A percentile compares a stretch with the other conserved stretches of the same genome.
These are phyloP conservation scores for Cerastoderma edule DNA, from an alignment of 2,888 invertebrate species.

Conservation along the genomic window DNA sequence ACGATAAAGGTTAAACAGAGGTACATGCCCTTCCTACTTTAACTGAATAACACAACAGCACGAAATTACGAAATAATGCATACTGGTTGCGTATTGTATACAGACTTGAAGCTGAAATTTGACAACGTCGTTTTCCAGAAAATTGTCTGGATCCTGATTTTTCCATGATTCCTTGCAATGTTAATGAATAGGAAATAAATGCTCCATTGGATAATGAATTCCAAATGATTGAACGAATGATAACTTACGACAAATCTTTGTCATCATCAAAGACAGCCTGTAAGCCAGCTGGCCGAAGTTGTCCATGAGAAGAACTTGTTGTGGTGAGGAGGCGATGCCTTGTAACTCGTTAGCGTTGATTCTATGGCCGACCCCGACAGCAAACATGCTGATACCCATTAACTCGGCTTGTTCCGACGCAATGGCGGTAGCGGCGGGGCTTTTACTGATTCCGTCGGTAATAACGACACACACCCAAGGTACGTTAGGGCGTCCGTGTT, in stretches of 20 bases:
- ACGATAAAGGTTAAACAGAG: no score
- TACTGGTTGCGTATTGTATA: no score
- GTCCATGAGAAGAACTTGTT: conserved; percentile 62
- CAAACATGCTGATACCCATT: conserved; percentile 81
- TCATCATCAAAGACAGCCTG: conserved; percentile 48
- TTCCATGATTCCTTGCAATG: no score
- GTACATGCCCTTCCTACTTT: no score
- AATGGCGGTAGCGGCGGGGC: conserved; percentile 72
- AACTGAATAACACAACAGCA: no score
- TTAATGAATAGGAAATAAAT: no score
- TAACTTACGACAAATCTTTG: conserved; percentile 65
- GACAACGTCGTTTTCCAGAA: no score
- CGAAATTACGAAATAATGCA: no score
- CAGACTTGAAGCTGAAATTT: no score
- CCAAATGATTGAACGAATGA: no score
- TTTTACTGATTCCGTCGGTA: conserved; percentile 83
- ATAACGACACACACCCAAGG: conserved; percentile 82
- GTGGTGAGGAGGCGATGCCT: conserved; percentile 62
- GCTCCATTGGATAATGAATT: no score
- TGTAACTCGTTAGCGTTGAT: conserved; percentile 79
- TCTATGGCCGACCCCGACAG: conserved; percentile 81
- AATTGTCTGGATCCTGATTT: no score
- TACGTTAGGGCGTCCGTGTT: conserved; percentile 64
- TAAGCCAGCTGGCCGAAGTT: conserved; percentile 56
- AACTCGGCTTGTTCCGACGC: conserved; percentile 79